phyloP scores from a whole-genome alignment of 2,888 invertebrate species.

The Ganaspis brasiliensis region DNA sequence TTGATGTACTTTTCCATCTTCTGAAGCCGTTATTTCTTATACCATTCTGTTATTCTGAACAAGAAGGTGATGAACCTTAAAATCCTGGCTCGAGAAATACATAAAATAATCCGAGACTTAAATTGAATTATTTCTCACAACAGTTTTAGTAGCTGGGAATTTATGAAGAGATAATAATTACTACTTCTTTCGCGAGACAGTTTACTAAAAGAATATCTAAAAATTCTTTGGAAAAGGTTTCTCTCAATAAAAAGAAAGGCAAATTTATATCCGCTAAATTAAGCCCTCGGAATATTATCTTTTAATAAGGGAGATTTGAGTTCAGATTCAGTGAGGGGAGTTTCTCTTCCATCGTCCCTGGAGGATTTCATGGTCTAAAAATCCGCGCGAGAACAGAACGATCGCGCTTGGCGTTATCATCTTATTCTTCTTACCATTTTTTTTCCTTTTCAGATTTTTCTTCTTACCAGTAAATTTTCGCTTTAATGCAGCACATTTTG shows the following conservation, averaged over 20 bases:
- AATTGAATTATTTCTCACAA: background rate
- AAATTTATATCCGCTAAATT: conserved; percentile 63
- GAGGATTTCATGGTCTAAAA: conserved; percentile 60
- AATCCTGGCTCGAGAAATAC: no score
- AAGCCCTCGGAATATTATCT: conserved; percentile 70
- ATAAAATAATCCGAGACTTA: background rate
- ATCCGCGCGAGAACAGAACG: conserved; percentile 60
- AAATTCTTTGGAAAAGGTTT: conserved; percentile 63
- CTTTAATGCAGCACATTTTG: background rate
- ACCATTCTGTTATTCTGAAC: background rate
- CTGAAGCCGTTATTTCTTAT: background rate
- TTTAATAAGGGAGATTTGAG: conserved; percentile 71
- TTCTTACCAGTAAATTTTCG: background rate
- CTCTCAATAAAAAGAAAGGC: conserved; percentile 54
- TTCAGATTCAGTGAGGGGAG: conserved; percentile 63
- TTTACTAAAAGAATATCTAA: conserved; percentile 23
- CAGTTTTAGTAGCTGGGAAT: background rate
- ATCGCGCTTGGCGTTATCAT: conserved; percentile 60
- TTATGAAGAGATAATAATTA: background rate
- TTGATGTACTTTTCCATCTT: background rate
- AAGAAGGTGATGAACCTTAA: no score
- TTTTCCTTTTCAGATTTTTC: conserved; percentile 13
- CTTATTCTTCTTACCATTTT: conserved; percentile 41
- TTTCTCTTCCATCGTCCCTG: conserved; percentile 29
- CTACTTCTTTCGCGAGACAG: background rate